Evolutionary conservation across 2,888 invertebrate genomes (phyloP).

Genomic region (Erebia palarica): DNA sequence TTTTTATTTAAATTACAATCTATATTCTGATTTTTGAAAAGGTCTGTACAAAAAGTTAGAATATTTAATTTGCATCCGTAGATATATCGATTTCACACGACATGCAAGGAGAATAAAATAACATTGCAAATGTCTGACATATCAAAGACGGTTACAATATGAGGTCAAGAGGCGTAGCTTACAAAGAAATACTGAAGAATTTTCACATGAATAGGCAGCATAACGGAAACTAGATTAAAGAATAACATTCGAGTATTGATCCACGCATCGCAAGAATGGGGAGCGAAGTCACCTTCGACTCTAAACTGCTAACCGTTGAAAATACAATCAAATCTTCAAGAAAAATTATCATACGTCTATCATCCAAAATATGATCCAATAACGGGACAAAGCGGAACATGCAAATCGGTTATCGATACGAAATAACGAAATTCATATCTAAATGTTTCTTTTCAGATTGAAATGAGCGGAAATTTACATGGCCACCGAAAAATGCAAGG

Average conservation of each 20-base stretch:
- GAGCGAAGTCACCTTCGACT: conserved; percentile 53
- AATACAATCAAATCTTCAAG: conserved; percentile 53
- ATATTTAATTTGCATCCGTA: conserved; percentile 18
- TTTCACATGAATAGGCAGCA: conserved; percentile 68
- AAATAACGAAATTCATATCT: conserved; percentile 39
- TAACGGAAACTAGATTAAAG: conserved; percentile 74
- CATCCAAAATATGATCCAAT: conserved; percentile 75
- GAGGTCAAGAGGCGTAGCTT: conserved; percentile 58
- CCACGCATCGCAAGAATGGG: conserved; percentile 46
- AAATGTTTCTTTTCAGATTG: conserved; percentile 56
- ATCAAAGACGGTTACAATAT: conserved; percentile 62
- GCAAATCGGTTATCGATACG: conserved; percentile 75
- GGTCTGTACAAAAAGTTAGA: not conserved
- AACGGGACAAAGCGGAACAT: conserved; percentile 63
- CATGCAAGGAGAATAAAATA: conserved; percentile 16
- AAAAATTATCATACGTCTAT: conserved; percentile 78
- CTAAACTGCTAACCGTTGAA: conserved; percentile 54
- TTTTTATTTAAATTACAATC: not conserved
- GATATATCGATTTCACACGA: conserved; percentile 24
- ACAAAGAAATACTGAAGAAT: conserved; percentile 52
- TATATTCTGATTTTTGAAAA: not conserved
- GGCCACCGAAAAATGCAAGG: conserved; percentile 61
- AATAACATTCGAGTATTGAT: conserved; percentile 69
- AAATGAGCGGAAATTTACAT: conserved; percentile 68
- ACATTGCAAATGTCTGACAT: conserved; percentile 12